phyloP scores from a whole-genome alignment of 2,888 invertebrate species.

The Pachymerium ferrugineum region DNA sequence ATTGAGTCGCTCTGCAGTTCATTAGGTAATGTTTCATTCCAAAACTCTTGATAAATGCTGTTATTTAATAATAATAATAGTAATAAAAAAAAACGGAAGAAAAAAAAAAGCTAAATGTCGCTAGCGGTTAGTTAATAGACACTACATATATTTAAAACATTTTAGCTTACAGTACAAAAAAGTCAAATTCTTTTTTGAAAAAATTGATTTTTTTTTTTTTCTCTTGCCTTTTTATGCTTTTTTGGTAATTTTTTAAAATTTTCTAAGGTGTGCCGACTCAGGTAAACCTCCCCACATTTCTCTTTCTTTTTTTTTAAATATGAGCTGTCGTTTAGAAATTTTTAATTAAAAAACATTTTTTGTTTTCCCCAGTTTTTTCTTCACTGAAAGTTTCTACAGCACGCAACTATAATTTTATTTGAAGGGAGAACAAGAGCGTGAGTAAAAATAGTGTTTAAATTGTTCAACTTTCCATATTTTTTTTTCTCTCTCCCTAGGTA shows the following conservation, averaged over 20 bases:
- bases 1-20: neutral
- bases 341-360: constrained; percentile 18
- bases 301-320: neutral
- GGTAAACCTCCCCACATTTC: too few species aligned
- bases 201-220: neutral
- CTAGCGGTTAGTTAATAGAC: too few species aligned
- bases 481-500: constrained; percentile 5
- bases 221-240: neutral
- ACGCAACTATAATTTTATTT: neutral
- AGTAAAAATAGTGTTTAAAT: neutral
- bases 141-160: too few species aligned
- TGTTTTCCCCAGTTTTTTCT: neutral
- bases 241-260: neutral
- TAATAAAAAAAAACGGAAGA: too few species aligned
- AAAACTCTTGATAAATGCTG: too few species aligned
- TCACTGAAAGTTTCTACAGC: neutral
- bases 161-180: too few species aligned
- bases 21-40: too few species aligned
- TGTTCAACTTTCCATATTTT: neutral
- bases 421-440: neutral
- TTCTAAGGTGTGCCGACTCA: neutral
- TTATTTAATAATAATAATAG: too few species aligned
- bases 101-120: too few species aligned
- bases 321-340: neutral
- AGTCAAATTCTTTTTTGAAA: too few species aligned